Base-by-base conservation (phyloP, 2,797 vertebrate genomes). In the Spondyliosoma cantharus region DNA sequence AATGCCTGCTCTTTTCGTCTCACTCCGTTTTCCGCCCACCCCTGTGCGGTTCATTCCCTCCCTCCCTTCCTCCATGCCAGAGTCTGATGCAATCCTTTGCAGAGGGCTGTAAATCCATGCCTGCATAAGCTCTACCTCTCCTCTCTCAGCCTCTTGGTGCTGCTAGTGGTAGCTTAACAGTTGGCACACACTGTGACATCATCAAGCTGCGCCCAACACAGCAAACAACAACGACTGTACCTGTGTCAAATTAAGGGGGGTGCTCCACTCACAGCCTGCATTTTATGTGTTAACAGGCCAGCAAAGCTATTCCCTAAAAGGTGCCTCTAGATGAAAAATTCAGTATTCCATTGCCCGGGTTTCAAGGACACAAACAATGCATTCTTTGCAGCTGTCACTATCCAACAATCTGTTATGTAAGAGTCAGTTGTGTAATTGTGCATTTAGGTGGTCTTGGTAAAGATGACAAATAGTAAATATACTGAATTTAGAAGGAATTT, bases 71-170 rank as follows among this genome's bases (percentile, higher is more conserved):
- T 90, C 89, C 83, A 83, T 90, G 88, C 86, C 89, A 92, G 85
- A 91, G 93, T 95, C 95, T 96, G 95, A 96, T 95, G 95, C 95
- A 96, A 96, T 95, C 94, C 91, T 92, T 92, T 94, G 91, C 92
- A 91, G 91, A 95, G 93, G 89, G 92, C 92, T 95, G 94, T 95
- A 95, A 95, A 95, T 94, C 91, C 87, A 93, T 86, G 91, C 85
- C 92, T 89, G 89, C 85, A 88, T 90, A 86, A 91, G 82, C 88
- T 70, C 73, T 74, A 86, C 78, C 86, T 92, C 87, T 84, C 74
- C 81, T 78, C 80, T 82, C 67, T 81, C 65, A 53, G 73, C 79
- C 84, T 88, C 84, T 84, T 64, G 57, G 86, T 82, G 63, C 80
- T 81, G 87, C 91, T 86, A 86, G 73, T 43, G 71, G 72, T 74